Evolutionary conservation across 2,113 vertebrate species (phyloP).

Genomic region (Tragelaphus strepsiceros): DNA sequence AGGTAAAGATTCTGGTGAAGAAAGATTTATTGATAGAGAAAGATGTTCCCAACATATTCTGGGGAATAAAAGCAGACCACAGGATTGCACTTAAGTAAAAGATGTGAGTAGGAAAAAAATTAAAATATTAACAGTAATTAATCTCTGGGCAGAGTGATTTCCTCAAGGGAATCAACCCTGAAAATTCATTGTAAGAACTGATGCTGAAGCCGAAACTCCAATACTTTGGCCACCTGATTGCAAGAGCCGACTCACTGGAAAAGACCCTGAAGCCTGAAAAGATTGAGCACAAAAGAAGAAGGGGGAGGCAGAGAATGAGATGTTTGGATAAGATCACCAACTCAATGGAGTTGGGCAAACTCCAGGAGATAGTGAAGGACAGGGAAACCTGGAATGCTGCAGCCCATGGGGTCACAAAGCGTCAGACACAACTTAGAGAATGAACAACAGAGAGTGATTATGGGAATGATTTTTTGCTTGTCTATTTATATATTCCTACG

Average conservation of each 20-base stretch:
- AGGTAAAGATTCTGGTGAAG: neutral
- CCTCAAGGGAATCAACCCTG: neutral
- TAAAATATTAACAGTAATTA: neutral
- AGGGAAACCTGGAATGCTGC: neutral
- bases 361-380: neutral
- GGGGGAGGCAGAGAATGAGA: neutral
- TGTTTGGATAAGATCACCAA: neutral
- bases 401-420: neutral
- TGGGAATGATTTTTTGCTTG: neutral
- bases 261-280: neutral
- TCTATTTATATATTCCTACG: neutral
- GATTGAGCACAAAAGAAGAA: neutral
- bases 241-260: neutral
- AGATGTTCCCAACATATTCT: neutral
- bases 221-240: neutral
- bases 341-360: neutral
- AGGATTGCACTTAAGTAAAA: neutral
- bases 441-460: neutral
- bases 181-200: neutral
- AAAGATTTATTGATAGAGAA: neutral
- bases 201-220: neutral
- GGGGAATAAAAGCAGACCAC: neutral
- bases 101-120: neutral
- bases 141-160: neutral
- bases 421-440: neutral